Conservation (phyloP, 2,113 vertebrate species). For the Pomatorhinus ruficollis region DNA sequence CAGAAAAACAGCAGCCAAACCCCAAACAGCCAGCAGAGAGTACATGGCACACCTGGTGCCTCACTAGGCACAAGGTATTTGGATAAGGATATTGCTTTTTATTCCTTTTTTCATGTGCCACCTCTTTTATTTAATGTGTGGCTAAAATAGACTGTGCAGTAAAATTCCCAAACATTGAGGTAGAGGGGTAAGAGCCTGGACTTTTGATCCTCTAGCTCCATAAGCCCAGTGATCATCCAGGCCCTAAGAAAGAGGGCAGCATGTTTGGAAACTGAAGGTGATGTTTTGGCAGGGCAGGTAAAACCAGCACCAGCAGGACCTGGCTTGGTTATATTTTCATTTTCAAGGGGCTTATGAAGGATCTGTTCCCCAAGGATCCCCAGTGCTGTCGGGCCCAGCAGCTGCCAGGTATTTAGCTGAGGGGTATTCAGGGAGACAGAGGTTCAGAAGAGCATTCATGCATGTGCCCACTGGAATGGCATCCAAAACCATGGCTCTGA, state of each 20-base stretch:
- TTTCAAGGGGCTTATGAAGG: not conserved
- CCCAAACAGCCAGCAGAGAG: rapidly evolving
- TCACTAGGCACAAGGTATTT: not conserved
- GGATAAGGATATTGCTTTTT: not conserved
- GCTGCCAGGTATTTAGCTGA: not conserved
- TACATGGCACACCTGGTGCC: rapidly evolving
- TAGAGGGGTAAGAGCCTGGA: not conserved
- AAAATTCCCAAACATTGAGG: not conserved
- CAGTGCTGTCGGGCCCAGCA: not conserved
- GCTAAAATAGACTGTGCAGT: not conserved
- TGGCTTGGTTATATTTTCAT: not conserved
- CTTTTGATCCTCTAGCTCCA: not conserved
- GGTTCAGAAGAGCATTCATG: not conserved
- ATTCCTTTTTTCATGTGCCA: not conserved
- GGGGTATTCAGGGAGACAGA: not conserved
- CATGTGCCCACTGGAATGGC: not conserved
- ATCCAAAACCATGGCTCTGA: not conserved
- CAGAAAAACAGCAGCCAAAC: not conserved
- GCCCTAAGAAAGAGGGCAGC: not conserved
- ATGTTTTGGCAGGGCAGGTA: not conserved
- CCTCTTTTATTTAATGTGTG: not conserved
- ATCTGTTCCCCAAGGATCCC: not conserved
- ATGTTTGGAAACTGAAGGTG: not conserved
- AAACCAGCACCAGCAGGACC: not conserved
- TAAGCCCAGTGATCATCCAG: not conserved